These are phyloP conservation scores for Glaucomys volans DNA, from an alignment of 2,113 vertebrate species.

Conservation along the genomic window DNA sequence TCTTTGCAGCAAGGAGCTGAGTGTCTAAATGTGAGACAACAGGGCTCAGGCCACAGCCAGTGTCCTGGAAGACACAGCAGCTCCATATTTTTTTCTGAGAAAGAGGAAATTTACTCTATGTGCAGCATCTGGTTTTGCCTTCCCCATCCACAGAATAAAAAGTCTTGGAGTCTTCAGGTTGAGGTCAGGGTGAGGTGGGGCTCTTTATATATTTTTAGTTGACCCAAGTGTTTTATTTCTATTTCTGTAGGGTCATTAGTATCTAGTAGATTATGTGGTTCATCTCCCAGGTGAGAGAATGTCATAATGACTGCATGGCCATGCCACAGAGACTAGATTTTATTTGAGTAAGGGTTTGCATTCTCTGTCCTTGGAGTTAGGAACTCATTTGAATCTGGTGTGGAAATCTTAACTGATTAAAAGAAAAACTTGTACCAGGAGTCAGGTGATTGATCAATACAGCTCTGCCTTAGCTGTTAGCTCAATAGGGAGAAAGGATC, in stretches of 20 bases:
- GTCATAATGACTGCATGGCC: neutral
- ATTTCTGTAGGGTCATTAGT: neutral
- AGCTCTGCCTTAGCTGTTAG: neutral
- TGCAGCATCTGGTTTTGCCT: slow-evolving; percentile 59
- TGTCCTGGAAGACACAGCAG: slow-evolving; percentile 82
- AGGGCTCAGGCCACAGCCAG: slow-evolving; percentile 72
- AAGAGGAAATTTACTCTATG: slow-evolving; percentile 81
- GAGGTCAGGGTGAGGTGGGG: neutral
- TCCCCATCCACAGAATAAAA: slow-evolving; percentile 58
- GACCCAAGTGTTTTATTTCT: neutral
- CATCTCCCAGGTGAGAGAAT: neutral
- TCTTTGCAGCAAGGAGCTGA: neutral
- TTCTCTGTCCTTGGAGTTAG: neutral
- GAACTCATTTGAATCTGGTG: neutral
- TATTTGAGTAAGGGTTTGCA: neutral
- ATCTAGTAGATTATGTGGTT: no score
- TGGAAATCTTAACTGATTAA: neutral
- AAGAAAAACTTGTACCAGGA: slow-evolving; percentile 1
- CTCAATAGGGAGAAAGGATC: slow-evolving; percentile 61
- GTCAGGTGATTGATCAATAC: neutral
- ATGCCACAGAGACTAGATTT: neutral
- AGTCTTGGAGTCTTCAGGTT: slow-evolving; percentile 61
- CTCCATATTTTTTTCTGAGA: slow-evolving; percentile 66
- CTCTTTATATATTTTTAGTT: neutral
- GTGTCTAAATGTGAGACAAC: slow-evolving; percentile 76